Conservation (phyloP, 2,113 vertebrate species). For the Clupea harengus region DNA sequence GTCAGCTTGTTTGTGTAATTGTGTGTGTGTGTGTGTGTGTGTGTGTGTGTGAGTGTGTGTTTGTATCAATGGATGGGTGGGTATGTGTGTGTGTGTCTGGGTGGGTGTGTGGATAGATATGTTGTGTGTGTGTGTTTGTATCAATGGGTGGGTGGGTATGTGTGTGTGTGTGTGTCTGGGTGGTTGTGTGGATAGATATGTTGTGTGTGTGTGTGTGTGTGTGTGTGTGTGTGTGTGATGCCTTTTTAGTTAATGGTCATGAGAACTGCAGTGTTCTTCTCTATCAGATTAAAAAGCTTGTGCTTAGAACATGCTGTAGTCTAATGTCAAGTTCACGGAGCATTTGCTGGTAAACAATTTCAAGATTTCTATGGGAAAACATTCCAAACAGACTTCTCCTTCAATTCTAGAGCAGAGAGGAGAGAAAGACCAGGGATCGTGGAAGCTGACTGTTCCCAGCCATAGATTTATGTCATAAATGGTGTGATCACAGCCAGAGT, state of each 20-base stretch:
- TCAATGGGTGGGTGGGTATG: too few relatives aligned
- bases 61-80: background rate
- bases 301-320: background rate
- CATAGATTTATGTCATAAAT: background rate
- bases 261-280: background rate
- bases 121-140: background rate
- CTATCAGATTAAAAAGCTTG: background rate
- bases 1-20: background rate
- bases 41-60: constrained; percentile 22
- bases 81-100: background rate
- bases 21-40: constrained; percentile 22
- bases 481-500: background rate
- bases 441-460: background rate
- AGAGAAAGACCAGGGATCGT: too few relatives aligned
- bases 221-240: background rate
- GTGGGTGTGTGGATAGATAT: background rate
- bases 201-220: background rate
- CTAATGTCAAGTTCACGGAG: too few relatives aligned
- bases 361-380: too few relatives aligned
- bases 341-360: too few relatives aligned
- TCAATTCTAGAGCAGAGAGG: too few relatives aligned
- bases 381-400: too few relatives aligned
- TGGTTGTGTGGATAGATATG: background rate
- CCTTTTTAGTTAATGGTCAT: background rate
- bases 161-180: background rate